Evolutionary conservation across 1,140 invertebrate genomes (phyloP), one percentile per base, ranked within the genome.

Genomic region (Phortica variegata): DNA sequence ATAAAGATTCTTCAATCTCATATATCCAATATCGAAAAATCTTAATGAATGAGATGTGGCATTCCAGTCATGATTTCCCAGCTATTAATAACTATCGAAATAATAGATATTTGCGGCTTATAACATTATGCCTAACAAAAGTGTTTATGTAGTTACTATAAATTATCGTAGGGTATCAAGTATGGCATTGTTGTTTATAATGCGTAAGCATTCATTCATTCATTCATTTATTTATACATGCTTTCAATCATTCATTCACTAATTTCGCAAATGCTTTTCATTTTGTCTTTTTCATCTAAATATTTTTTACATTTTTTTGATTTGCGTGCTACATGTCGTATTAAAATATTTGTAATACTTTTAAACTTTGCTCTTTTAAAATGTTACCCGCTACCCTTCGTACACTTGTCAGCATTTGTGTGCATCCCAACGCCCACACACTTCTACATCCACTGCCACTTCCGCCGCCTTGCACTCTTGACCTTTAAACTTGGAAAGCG

Each of bases 291-390:
- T 29, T 7, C 6, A 7, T 29, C 6, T 29, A 12, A 29, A 29
- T 29, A 29, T 29, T 29, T 12, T 54, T 50, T 60, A 54, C 43
- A 47, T 39, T 51, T 52, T 48, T 59, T 56, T 53, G 40, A 47
- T 43, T 41, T 49, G 12, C 12, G 6, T 6, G 6, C 12, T 29
- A 7, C 26, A 29, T 6, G 6, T 29, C 6, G 26, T 12, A 12
- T 29, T 6, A 6, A 29, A 29, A 6, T 6, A 29, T 58, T 66
- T 68, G 68, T 62, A 63, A 66, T 66, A 63, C 63, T 60, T 65
- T 66, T 66, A 66, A 66, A 66, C 63, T 66, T 66, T 66, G 63
- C 63, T 66, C 63, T 66, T 66, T 66, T 68, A 60, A 51, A 43
- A 49, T 38, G n/a, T n/a, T n/a, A n/a, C n/a, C n/a, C n/a, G n/a